Evolutionary conservation across 2,888 invertebrate species (phyloP).

Genomic region (Nomada hirtipes): DNA sequence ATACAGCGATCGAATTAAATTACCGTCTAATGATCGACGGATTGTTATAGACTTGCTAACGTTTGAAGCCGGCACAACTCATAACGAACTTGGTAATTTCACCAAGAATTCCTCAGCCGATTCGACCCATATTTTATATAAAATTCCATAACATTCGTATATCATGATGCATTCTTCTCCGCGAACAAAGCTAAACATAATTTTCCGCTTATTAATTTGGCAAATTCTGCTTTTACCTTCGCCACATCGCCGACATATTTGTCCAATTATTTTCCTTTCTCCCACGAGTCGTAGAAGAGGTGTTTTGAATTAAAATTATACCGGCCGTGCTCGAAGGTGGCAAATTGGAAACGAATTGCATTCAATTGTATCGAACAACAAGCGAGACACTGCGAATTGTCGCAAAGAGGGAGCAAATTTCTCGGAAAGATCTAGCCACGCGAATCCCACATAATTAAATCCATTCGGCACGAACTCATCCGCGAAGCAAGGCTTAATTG

Average conservation of each 20-base stretch:
- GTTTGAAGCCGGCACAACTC: constrained; percentile 38
- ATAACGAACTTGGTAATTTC: constrained; percentile 36
- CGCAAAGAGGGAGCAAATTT: neutral
- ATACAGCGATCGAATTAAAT: constrained; percentile 50
- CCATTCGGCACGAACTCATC: neutral
- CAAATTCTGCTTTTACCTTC: neutral
- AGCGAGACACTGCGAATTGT: neutral
- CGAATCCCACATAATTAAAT: neutral
- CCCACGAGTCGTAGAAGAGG: constrained; percentile 43
- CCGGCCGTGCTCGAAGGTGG: neutral
- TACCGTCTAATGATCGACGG: constrained; percentile 44
- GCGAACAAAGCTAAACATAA: neutral
- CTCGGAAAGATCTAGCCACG: neutral
- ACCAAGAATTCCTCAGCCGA: neutral
- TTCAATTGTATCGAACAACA: neutral
- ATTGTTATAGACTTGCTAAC: constrained; percentile 42
- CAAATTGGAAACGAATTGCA: constrained; percentile 10
- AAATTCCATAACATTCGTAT: neutral
- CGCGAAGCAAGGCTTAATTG: constrained; percentile 8
- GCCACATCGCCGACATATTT: neutral
- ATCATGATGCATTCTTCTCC: neutral
- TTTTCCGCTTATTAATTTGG: neutral
- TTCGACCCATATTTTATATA: neutral
- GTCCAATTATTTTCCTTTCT: constrained; percentile 70
- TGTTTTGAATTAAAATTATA: constrained; percentile 8